phyloP scores from a whole-genome alignment of 30 jellyfish, hydroid and myxozoan species.

The Hydra vulgaris region DNA sequence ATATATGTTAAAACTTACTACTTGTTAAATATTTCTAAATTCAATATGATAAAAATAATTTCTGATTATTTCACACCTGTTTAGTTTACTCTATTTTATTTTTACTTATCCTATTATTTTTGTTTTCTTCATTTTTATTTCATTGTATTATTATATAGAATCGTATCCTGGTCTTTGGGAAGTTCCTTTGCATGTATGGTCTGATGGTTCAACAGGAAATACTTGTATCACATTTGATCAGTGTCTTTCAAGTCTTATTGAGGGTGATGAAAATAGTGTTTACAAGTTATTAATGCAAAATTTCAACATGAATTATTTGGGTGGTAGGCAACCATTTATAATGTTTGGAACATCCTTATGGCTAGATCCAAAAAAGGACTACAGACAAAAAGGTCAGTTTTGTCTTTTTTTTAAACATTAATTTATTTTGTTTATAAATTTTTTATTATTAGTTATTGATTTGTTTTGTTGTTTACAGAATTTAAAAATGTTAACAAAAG shows the following conservation, averaged over 20 bases:
- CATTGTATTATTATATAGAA: conserved; percentile 41
- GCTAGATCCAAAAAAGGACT: not conserved
- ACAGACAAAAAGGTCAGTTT: not conserved
- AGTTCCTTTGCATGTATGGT: conserved; percentile 50
- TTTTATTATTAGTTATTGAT: no score
- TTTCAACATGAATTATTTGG: conserved; percentile 32
- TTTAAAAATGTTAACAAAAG: not conserved
- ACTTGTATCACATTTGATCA: conserved; percentile 55
- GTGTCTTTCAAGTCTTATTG: conserved; percentile 20
- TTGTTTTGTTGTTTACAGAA: no score
- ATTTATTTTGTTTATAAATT: no score
- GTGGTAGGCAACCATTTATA: conserved; percentile 52
- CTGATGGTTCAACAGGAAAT: conserved; percentile 12
- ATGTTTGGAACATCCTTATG: conserved; percentile 15
- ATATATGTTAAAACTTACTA: no score
- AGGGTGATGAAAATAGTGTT: not conserved
- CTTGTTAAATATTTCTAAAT: no score
- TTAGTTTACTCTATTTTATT: no score
- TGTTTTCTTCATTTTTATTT: no score
- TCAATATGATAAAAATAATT: no score
- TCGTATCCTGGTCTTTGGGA: conserved; percentile 89
- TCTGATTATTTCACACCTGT: no score
- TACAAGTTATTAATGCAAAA: conserved; percentile 47
- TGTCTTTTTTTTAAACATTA: not conserved
- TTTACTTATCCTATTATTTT: no score